Percentiles rank a stretch among this genome's conserved stretches.
Evolutionary conservation across 1,140 invertebrate genomes (phyloP).

Genomic region (Polypedilum pembai): DNA sequence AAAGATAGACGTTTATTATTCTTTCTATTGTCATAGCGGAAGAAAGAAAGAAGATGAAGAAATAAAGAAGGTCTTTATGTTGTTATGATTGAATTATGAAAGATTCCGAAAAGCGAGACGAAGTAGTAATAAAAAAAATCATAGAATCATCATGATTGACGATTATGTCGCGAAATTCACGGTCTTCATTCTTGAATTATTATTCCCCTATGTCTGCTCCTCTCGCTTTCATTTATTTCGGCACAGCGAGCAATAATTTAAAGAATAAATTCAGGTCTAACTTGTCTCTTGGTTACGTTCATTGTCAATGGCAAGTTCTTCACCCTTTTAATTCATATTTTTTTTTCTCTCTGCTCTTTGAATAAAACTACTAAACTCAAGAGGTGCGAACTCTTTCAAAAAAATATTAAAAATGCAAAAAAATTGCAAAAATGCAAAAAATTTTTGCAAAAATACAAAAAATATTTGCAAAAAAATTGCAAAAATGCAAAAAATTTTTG

Average conservation of each 20-base stretch:
- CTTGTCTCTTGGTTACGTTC: not conserved
- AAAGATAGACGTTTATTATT: slow-evolving; percentile 12
- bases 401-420: no score
- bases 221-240: not conserved
- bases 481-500: no score
- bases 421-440: no score
- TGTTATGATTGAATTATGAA: slow-evolving; percentile 15
- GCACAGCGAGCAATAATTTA: not conserved
- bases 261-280: not conserved
- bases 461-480: no score
- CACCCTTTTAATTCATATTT: slow-evolving; percentile 5
- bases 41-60: not conserved
- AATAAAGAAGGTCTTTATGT: not conserved
- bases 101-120: not conserved
- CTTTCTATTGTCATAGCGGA: slow-evolving; percentile 2
- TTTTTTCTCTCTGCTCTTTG: no score
- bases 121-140: not conserved
- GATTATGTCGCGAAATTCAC: slow-evolving; percentile 16
- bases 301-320: slow-evolving; percentile 1
- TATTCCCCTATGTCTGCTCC: not conserved
- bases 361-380: no score
- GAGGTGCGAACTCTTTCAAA: no score
- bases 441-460: no score
- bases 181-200: not conserved
- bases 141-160: slow-evolving; percentile 18